Conservation (phyloP, 2,797 vertebrate species). For the Mormyrops boulengeri region DNA sequence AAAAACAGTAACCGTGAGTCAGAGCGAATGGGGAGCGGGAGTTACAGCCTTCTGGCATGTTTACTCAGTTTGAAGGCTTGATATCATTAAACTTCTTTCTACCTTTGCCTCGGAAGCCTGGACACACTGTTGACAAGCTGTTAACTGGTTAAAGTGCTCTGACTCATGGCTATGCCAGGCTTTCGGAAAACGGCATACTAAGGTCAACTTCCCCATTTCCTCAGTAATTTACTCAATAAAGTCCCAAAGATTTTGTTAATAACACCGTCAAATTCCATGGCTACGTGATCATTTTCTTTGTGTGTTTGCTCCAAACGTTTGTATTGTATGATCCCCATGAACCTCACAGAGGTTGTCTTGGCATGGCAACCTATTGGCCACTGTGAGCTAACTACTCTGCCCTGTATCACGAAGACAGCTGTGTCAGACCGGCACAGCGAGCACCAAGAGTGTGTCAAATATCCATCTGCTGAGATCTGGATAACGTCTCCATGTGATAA, state of each 20-base stretch:
- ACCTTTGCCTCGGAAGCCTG: not conserved
- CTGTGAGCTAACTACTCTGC: not conserved
- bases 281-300: not conserved
- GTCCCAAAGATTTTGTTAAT: not conserved
- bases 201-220: not conserved
- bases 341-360: not conserved
- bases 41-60: conserved; percentile 11
- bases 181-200: not conserved
- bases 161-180: not conserved
- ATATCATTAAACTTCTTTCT: not conserved
- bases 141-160: not conserved
- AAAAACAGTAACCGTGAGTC: conserved; percentile 29
- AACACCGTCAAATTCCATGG: not conserved
- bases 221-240: not conserved
- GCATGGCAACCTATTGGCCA: not conserved
- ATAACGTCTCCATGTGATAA: not conserved
- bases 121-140: not conserved
- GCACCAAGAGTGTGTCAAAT: not conserved
- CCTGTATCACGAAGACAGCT: not conserved
- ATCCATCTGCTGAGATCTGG: conserved; percentile 1
- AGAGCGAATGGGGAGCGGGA: conserved; percentile 3
- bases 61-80: not conserved
- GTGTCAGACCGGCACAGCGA: not conserved
- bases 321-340: not conserved
- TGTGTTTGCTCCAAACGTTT: not conserved